These are phyloP conservation scores for Drosophila antonietae DNA, from an alignment of 2,888 invertebrate genomes.

Conservation along the genomic window DNA sequence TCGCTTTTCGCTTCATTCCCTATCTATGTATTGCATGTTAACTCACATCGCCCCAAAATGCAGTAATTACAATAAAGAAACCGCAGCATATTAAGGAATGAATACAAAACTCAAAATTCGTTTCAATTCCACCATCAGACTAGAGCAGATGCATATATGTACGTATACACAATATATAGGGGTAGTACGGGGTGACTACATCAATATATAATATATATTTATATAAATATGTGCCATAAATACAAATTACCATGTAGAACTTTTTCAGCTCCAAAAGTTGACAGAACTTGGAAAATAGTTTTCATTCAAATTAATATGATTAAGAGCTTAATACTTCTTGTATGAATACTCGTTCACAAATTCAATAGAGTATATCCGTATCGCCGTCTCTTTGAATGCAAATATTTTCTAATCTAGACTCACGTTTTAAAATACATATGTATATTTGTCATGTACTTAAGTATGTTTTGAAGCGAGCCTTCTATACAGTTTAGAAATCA, in stretches of 20 bases:
- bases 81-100: slow-evolving; percentile 65
- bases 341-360: background rate
- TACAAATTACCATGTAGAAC: background rate
- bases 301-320: slow-evolving; percentile 3
- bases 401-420: background rate
- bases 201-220: background rate
- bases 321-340: background rate
- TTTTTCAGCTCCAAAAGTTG: background rate
- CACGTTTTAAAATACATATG: too few relatives aligned
- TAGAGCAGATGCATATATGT: background rate
- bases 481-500: background rate
- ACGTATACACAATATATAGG: background rate
- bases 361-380: background rate
- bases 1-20: slow-evolving; percentile 70
- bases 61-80: slow-evolving; percentile 65
- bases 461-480: too few relatives aligned
- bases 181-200: background rate
- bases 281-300: background rate
- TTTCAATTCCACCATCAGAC: background rate
- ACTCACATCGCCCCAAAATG: slow-evolving; percentile 48
- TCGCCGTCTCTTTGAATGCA: background rate
- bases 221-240: background rate
- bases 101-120: slow-evolving; percentile 37
- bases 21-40: slow-evolving; percentile 36
- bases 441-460: too few relatives aligned